Conservation (phyloP, 53 echinoderm and acorn worm species). For the Zoroaster sp. region DNA sequence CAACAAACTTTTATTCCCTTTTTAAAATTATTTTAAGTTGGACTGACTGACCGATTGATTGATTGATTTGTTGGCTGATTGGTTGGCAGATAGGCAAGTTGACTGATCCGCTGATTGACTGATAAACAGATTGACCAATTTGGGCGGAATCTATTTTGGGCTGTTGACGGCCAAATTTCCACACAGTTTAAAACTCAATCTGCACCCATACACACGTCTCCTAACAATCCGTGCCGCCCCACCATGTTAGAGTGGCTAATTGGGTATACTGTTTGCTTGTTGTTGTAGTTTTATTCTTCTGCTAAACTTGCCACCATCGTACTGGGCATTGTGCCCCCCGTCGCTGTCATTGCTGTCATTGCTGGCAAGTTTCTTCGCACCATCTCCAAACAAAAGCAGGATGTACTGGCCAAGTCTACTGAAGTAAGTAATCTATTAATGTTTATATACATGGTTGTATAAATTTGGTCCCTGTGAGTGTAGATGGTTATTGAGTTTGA, state of each 20-base stretch:
- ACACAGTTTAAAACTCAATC: no score
- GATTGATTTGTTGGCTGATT: no score
- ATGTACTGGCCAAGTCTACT: conserved; percentile 87
- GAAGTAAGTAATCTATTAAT: conserved; percentile 59
- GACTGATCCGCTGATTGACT: no score
- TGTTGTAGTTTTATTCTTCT: conserved; percentile 84
- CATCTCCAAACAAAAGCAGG: conserved; percentile 84
- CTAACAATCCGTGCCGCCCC: neutral
- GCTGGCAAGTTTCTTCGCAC: conserved; percentile 83
- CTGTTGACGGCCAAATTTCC: no score
- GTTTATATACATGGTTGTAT: neutral
- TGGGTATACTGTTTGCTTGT: neutral
- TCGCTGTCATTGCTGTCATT: conserved; percentile 80
- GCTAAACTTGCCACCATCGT: conserved; percentile 87
- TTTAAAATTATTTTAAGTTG: no score
- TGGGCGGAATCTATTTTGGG: no score
- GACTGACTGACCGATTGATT: no score
- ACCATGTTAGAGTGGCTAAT: neutral
- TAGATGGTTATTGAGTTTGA: no score
- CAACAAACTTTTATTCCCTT: no score
- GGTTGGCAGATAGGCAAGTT: no score
- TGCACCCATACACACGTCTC: no score
- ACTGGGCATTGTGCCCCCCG: conserved; percentile 78
- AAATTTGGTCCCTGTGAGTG: no score
- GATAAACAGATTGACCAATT: neutral